Percentiles rank a stretch among this genome's conserved stretches.
Conservation (phyloP, 2,888 invertebrate genomes). For the Melinaea menophilus region DNA sequence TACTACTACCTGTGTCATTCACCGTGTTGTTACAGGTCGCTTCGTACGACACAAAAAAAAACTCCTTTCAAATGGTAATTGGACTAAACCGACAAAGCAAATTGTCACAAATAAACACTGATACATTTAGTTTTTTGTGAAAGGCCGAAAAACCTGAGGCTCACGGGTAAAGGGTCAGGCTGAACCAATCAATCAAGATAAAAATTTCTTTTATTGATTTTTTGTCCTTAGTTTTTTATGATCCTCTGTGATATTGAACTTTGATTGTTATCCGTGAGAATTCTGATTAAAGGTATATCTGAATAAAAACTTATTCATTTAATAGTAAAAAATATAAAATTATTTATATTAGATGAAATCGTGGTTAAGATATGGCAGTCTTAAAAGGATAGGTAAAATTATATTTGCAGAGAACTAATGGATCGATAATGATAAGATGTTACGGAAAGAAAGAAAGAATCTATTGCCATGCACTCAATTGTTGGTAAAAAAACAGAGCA, state of each 20-base stretch:
- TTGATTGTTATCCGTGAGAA: conserved; percentile 67
- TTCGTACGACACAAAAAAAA: conserved; percentile 55
- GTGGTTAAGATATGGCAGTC: too few species aligned
- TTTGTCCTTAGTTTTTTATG: conserved; percentile 54
- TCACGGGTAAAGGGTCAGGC: conserved; percentile 72
- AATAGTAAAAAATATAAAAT: background rate
- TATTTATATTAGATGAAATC: too few species aligned
- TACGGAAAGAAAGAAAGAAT: too few species aligned
- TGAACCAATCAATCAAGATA: conserved; percentile 75
- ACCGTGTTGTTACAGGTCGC: conserved; percentile 73
- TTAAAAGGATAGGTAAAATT: too few species aligned
- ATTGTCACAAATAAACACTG: conserved; percentile 78
- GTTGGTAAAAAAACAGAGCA: background rate
- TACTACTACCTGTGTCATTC: conserved; percentile 70
- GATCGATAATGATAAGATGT: too few species aligned
- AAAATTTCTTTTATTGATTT: conserved; percentile 68
- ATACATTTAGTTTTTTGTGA: conserved; percentile 71
- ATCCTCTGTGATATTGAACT: conserved; percentile 51
- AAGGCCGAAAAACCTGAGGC: conserved; percentile 65
- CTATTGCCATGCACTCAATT: too few species aligned
- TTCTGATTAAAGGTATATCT: conserved; percentile 29
- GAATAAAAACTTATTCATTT: background rate
- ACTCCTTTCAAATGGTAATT: conserved; percentile 75
- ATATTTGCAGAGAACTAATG: too few species aligned
- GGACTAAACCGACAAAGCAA: conserved; percentile 76